Evolutionary conservation across 1,140 invertebrate genomes (phyloP), one percentile per base, ranked within the genome.

Genomic region (Scaptomyza montana): DNA sequence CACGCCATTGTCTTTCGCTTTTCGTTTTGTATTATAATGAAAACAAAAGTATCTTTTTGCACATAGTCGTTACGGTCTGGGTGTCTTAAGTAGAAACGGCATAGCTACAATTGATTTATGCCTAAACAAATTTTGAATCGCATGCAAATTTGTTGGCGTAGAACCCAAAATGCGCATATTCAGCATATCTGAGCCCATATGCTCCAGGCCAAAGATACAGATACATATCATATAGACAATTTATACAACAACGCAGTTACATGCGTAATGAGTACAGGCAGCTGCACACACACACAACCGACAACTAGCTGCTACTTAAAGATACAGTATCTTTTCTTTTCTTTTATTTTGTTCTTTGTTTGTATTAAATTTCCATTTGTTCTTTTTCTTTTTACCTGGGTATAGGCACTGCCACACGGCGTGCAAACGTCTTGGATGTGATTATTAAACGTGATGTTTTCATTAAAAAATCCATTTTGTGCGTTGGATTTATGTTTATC

Each of bases 361-460:
- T 3, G 55, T 33, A 7, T 33, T 6, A 3, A 33, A 33, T 51
- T 61, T 12, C 5, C 5, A 45, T 30, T 59, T 13, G 25, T 57
- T 69, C 39, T 36, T 66, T 60, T 55, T 1, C 0, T 7, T 57
- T 41, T 89, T 91, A 91, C 90, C 90, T 91, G 85, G 90, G 90
- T 78, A 91, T 91, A 45, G 90, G 90, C 53, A 91, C 84, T 61
- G 87, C 75, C 67, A 91, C 90, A 79, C 90, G 90, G 43, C 90
- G 70, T 39, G 90, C 78, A 54, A 90, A 89, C 72, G 87, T 91
- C 74, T 91, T 89, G 63, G 84, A 78, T 56, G 73, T 79, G 69
- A 91, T 79, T 78, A 91, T 91, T 64, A 91, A 66, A 51, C 90
- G 87, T 68, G 90, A 91, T 61, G 90, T 90, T 90, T 91, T 91